A percentile compares a stretch with the other conserved stretches of the same genome.
These are phyloP conservation scores for Otocyon megalotis DNA, from an alignment of 2,113 vertebrate species.

Conservation along the genomic window DNA sequence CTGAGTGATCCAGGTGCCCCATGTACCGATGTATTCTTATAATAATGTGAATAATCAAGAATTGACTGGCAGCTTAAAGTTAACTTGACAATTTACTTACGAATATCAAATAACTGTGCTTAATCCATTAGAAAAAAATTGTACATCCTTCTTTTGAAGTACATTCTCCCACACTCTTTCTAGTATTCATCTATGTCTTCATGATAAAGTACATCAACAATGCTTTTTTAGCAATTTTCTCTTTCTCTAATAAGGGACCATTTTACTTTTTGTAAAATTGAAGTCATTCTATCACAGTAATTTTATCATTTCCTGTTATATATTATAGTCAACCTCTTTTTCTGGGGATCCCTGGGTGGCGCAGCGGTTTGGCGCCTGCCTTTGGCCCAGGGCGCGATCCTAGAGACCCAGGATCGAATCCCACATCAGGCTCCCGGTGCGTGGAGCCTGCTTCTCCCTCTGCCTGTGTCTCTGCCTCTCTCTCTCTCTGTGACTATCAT, in stretches of 20 bases:
- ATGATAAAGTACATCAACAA: not conserved
- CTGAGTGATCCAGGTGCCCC: not conserved
- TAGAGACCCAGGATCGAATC: too few relatives aligned
- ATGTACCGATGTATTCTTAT: not conserved
- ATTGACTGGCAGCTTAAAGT: not conserved
- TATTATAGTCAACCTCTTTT: not conserved
- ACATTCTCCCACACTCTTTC: not conserved
- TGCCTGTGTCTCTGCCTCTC: too few relatives aligned
- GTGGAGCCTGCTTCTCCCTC: too few relatives aligned
- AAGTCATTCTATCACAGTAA: not conserved
- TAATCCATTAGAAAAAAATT: conserved; percentile 1
- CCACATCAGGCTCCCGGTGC: too few relatives aligned
- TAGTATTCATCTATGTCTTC: not conserved
- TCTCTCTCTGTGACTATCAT: too few relatives aligned
- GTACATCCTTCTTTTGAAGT: conserved; percentile 1
- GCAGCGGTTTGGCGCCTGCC: too few relatives aligned
- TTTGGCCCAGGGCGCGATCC: too few relatives aligned
- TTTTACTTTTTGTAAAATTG: not conserved
- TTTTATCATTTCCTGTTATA: not conserved
- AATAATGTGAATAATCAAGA: not conserved
- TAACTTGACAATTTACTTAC: not conserved
- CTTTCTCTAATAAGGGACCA: not conserved
- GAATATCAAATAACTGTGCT: not conserved
- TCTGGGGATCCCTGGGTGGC: too few relatives aligned
- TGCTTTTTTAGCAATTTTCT: not conserved